phyloP scores from a whole-genome alignment of 2,888 invertebrate species.

The Diloba caeruleocephala region DNA sequence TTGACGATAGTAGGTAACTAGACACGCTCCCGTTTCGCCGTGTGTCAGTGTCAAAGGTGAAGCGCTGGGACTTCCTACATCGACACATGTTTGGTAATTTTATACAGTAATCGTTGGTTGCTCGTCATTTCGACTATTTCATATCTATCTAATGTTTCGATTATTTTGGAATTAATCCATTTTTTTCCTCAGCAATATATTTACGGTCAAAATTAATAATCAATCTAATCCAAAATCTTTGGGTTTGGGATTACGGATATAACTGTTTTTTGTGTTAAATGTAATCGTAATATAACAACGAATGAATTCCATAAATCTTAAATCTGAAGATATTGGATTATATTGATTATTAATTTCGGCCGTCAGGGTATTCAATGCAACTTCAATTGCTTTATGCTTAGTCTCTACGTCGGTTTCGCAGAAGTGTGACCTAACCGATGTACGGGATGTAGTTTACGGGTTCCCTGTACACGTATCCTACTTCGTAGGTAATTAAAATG shows the following conservation, averaged over 20 bases:
- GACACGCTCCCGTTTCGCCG: conserved; percentile 40
- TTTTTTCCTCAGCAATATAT: conserved; percentile 9
- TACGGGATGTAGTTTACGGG: conserved; percentile 56
- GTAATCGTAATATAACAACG: no score
- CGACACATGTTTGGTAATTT: conserved; percentile 26
- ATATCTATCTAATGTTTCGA: no score
- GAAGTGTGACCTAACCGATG: conserved; percentile 38
- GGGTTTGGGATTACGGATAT: no score
- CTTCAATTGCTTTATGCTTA: conserved; percentile 6
- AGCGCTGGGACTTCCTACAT: conserved; percentile 28
- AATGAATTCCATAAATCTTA: no score
- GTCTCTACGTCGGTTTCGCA: conserved; percentile 24
- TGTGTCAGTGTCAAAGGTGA: conserved; percentile 56
- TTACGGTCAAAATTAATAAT: no score
- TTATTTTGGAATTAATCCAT: conserved; percentile 1
- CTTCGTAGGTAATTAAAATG: conserved; percentile 57
- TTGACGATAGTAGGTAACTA: conserved; percentile 34
- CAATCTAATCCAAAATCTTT: no score
- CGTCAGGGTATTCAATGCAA: not conserved
- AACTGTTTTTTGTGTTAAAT: no score
- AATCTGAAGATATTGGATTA: no score
- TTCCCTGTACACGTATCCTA: conserved; percentile 50
- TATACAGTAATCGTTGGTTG: conserved; percentile 5
- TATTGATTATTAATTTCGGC: no score
- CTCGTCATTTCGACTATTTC: conserved; percentile 8